These are phyloP conservation scores for Spicauda simplicius DNA, from an alignment of 2,888 invertebrate genomes.

Conservation along the genomic window DNA sequence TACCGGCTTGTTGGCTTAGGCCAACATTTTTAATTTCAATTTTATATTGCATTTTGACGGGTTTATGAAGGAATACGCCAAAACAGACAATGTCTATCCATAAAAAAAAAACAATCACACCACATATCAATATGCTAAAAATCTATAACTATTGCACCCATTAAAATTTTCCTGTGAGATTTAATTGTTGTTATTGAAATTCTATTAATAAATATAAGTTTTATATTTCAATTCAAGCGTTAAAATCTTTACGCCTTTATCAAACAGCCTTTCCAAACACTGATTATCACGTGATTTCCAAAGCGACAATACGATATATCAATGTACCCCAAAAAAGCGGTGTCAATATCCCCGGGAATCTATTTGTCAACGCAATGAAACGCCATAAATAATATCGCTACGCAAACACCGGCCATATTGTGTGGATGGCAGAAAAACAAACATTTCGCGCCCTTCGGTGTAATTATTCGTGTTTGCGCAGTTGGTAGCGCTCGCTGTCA, in stretches of 20 bases:
- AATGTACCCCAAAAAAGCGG: constrained; percentile 40
- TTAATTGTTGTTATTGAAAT: too few species aligned
- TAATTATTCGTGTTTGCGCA: constrained; percentile 53
- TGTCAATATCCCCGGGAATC: constrained; percentile 50
- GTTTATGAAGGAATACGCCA: too few species aligned
- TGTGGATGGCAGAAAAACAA: constrained; percentile 48
- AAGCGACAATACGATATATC: constrained; percentile 25
- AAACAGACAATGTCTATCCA: too few species aligned
- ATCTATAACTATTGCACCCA: too few species aligned
- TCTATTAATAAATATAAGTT: too few species aligned
- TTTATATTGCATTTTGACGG: too few species aligned
- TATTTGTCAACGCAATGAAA: constrained; percentile 51
- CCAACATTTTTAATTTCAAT: too few species aligned
- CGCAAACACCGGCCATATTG: constrained; percentile 52
- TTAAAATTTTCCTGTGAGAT: too few species aligned
- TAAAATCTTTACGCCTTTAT: background rate
- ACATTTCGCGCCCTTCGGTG: constrained; percentile 51
- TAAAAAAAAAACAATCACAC: too few species aligned
- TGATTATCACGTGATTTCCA: constrained; percentile 13
- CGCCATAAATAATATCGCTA: constrained; percentile 52
- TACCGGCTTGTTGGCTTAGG: too few species aligned
- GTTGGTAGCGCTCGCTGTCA: constrained; percentile 52
- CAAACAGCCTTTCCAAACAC: background rate
- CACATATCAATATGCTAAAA: too few species aligned
- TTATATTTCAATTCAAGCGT: too few species aligned